Evolutionary conservation across 2,888 invertebrate genomes (phyloP).

Genomic region (Glomeris marginata): DNA sequence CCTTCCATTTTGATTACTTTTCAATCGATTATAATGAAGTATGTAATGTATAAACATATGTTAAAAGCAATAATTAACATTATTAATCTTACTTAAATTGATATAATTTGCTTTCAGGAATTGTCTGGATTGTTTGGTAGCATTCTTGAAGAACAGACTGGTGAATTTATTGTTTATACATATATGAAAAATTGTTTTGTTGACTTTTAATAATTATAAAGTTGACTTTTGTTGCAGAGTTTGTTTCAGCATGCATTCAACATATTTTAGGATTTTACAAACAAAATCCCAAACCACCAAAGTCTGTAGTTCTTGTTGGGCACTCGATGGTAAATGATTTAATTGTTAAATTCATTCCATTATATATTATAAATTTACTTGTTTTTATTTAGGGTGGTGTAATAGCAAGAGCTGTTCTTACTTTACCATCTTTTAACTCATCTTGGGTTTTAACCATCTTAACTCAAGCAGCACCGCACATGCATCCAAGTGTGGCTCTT

Average conservation of each 20-base stretch:
- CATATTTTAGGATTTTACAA: slow-evolving; percentile 50
- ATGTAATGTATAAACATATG: no score
- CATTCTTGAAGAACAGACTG: slow-evolving; percentile 57
- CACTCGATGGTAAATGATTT: slow-evolving; percentile 70
- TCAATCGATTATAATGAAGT: slow-evolving; percentile 69
- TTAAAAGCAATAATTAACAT: no score
- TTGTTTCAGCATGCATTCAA: slow-evolving; percentile 30
- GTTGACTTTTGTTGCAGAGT: slow-evolving; percentile 20
- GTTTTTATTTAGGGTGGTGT: slow-evolving; percentile 54
- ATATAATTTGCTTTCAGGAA: slow-evolving; percentile 42
- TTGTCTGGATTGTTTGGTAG: slow-evolving; percentile 75
- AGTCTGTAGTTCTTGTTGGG: slow-evolving; percentile 64
- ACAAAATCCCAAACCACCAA: slow-evolving; percentile 32
- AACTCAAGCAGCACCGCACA: slow-evolving; percentile 70
- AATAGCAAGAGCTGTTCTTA: slow-evolving; percentile 56
- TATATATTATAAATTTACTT: background rate
- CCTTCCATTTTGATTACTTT: slow-evolving; percentile 81
- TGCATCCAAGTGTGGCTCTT: slow-evolving; percentile 38
- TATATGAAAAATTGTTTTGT: no score
- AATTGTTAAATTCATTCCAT: background rate
- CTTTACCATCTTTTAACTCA: slow-evolving; percentile 41
- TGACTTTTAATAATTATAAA: no score
- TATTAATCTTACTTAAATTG: no score
- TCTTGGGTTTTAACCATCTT: slow-evolving; percentile 50
- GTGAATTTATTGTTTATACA: slow-evolving; percentile 33